Evolutionary conservation across 2,113 vertebrate genomes (phyloP), one percentile per base, ranked within the genome.

Genomic region (Chaetodon auriga): DNA sequence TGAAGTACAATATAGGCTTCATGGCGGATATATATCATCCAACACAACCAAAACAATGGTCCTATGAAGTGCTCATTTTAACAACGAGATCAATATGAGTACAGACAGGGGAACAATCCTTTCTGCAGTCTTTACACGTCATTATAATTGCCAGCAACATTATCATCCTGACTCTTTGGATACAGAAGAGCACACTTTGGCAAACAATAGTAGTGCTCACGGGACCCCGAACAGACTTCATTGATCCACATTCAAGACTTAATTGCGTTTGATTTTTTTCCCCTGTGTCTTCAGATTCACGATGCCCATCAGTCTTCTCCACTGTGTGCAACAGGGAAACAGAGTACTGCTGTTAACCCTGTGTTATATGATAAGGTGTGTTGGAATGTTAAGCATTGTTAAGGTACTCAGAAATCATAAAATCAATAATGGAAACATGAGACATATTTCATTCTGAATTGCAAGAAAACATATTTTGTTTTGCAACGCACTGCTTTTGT

Each of bases 231-330:
- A 78, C 19, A 74, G 49, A 57, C 54, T 38, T 25, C 25, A 91
- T 81, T 82, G 87, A 92, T 89, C 61, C 80, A 46, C 18, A 41
- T 61, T 10, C 54, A 35, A 74, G 63, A 86, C 63, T 61, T 80
- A 86, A 84, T 88, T 87, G 61, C 9, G 7, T 84, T 30, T 30
- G 30, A 30, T 30, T 30, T 30, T 81, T 81, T 75, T 21, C 53
- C 30, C 53, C 25, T 5, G 60, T 45, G 48, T 81, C 57, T 49
- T 21, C 41, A 41, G 71, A 51, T 72, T 38, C 55, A 82, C 60
- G 53, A 75, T 58, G 75, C 35, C 64, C 43, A 87, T 85, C 80
- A 61, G 43, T 75, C 53, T 76, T 81, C 49, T 45, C 43, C 62
- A 30, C 36, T 46, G 64, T 66, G 57, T n/a, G 62, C 15, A 15